phyloP scores from a whole-genome alignment of 2,797 vertebrate genomes.

The Protonibea diacanthus region DNA sequence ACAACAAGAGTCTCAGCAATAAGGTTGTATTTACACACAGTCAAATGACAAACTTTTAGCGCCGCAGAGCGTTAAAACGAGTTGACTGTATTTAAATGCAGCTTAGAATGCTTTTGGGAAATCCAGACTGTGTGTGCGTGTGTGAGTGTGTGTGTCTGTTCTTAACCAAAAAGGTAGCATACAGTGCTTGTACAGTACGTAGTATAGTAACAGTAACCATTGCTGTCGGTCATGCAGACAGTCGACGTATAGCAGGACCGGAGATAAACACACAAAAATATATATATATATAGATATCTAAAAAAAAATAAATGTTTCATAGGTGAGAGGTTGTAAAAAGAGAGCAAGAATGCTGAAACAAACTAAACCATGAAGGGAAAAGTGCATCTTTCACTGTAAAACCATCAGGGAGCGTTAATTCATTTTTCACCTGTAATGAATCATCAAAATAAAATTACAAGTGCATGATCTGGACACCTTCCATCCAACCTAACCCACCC shows the following conservation, averaged over 20 bases:
- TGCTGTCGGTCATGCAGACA: conserved; percentile 48
- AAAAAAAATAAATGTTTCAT: conserved; percentile 58
- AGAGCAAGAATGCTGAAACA: conserved; percentile 53
- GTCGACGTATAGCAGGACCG: conserved; percentile 42
- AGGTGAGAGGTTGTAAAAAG: conserved; percentile 64
- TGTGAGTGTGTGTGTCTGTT: conserved; percentile 9
- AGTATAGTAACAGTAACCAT: conserved; percentile 42
- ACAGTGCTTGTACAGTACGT: conserved; percentile 44
- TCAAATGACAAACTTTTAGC: neutral
- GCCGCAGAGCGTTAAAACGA: conserved; percentile 20
- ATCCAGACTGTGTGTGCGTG: conserved; percentile 40
- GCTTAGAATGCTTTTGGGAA: conserved; percentile 49
- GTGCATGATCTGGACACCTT: conserved; percentile 79
- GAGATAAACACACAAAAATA: conserved; percentile 41
- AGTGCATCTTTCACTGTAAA: conserved; percentile 63
- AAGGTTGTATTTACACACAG: conserved; percentile 38
- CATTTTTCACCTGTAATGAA: conserved; percentile 71
- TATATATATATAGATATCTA: conserved; percentile 37
- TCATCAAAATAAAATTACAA: conserved; percentile 73
- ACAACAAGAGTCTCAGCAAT: conserved; percentile 38
- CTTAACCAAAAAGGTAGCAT: conserved; percentile 61
- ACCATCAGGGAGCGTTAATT: conserved; percentile 73
- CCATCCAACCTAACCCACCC: neutral
- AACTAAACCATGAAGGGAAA: conserved; percentile 55
- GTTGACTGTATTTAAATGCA: conserved; percentile 18